A percentile compares a stretch with the other conserved stretches of the same genome.
Evolutionary conservation across 2,888 invertebrate species (phyloP).

Genomic region (Liopterus haemorrhoidalis): DNA sequence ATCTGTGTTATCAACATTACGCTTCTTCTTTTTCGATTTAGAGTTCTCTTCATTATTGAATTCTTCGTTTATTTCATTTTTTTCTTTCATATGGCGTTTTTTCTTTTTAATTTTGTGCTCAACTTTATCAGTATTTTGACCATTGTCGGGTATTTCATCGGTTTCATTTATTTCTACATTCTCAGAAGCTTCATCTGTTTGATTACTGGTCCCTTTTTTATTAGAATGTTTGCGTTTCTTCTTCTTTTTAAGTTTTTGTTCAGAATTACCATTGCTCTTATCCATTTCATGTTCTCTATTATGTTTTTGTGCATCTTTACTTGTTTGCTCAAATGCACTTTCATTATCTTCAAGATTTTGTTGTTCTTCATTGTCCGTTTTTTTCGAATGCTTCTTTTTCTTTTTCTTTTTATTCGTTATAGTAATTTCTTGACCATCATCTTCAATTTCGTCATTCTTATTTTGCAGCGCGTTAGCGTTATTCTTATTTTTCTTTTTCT

Average conservation of each 20-base stretch:
- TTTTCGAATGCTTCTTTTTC: slow-evolving; percentile 24
- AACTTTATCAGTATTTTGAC: background rate
- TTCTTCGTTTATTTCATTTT: slow-evolving; percentile 18
- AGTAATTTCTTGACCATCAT: slow-evolving; percentile 36
- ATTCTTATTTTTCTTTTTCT: slow-evolving; percentile 16
- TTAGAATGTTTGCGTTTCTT: too few species aligned
- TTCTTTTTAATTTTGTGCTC: slow-evolving; percentile 5
- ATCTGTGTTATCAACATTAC: slow-evolving; percentile 19
- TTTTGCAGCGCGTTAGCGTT: too few species aligned
- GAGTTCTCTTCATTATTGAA: slow-evolving; percentile 14
- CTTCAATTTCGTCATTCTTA: slow-evolving; percentile 10
- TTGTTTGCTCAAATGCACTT: too few species aligned
- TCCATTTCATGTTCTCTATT: too few species aligned
- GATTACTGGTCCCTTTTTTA: too few species aligned
- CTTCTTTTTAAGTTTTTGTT: too few species aligned
- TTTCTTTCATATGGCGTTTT: slow-evolving; percentile 26
- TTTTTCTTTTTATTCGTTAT: slow-evolving; percentile 19
- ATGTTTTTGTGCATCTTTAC: too few species aligned
- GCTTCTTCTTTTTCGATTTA: slow-evolving; percentile 26
- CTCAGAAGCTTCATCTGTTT: slow-evolving; percentile 23
- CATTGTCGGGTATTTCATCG: background rate
- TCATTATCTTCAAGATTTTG: too few species aligned
- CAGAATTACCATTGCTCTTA: too few species aligned
- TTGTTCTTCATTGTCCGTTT: too few species aligned
- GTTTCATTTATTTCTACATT: slow-evolving; percentile 9